Percentiles rank a stretch among this genome's conserved stretches.
These are phyloP conservation scores for Toxonevra muliebris DNA, from an alignment of 2,888 invertebrate species.

Conservation along the genomic window DNA sequence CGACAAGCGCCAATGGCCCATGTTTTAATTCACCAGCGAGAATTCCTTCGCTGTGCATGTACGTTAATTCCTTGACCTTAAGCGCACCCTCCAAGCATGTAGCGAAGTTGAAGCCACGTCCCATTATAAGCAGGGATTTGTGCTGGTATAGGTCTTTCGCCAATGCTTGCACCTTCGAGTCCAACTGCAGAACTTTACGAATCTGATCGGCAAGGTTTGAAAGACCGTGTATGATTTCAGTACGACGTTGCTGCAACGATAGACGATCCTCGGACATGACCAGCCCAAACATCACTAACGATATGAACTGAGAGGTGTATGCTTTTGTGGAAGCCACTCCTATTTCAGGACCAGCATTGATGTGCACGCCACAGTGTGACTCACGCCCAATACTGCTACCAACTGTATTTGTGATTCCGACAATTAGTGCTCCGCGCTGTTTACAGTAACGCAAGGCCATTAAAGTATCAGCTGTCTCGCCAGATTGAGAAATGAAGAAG, in stretches of 20 bases:
- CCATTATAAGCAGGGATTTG: constrained; percentile 97
- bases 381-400: constrained; percentile 99
- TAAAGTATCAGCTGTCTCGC: constrained; percentile 96
- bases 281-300: constrained; percentile 97
- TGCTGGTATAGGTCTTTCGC: constrained; percentile 92
- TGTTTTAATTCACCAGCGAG: constrained; percentile 99
- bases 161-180: constrained; percentile 84
- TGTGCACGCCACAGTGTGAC: constrained; percentile 98
- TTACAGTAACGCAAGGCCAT: constrained; percentile 98
- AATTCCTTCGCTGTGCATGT: constrained; percentile 99
- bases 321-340: constrained; percentile 99
- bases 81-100: constrained; percentile 98
- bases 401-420: constrained; percentile 98
- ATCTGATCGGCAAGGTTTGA: constrained; percentile 88
- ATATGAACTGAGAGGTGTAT: constrained; percentile 98
- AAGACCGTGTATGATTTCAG: constrained; percentile 89
- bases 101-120: constrained; percentile 97
- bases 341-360: constrained; percentile 99
- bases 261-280: constrained; percentile 98
- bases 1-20: constrained; percentile 96
- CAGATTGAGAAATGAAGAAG: constrained; percentile 99
- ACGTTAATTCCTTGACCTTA: constrained; percentile 99
- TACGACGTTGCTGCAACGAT: constrained; percentile 85
- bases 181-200: constrained; percentile 86
- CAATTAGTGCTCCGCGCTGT: constrained; percentile 93